Percentiles rank a stretch among this genome's conserved stretches.
Evolutionary conservation across 2,113 vertebrate genomes (phyloP).

Genomic region (Chionodraco myersi): DNA sequence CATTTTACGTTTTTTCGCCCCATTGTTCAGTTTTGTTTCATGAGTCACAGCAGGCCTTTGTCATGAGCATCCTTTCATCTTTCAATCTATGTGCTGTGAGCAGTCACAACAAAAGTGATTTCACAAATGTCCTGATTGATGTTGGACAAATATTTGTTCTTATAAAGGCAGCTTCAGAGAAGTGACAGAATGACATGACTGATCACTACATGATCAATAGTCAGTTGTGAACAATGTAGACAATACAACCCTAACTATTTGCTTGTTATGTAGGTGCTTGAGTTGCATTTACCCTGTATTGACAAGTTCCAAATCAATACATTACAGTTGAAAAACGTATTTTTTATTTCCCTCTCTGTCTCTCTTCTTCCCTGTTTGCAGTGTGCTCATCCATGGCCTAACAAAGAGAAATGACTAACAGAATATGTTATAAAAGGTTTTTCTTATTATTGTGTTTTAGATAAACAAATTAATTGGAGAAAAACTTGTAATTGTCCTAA

Average conservation of each 20-base stretch:
- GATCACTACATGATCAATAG: slow-evolving; percentile 53
- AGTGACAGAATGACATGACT: slow-evolving; percentile 60
- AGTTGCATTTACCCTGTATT: slow-evolving; percentile 22
- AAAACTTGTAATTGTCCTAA: neutral
- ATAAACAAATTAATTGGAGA: slow-evolving; percentile 29
- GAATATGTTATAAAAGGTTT: slow-evolving; percentile 10
- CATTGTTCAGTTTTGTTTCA: slow-evolving; percentile 56
- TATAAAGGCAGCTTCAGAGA: slow-evolving; percentile 49
- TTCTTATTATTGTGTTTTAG: slow-evolving; percentile 31
- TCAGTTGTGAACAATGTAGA: slow-evolving; percentile 40
- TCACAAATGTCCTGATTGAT: slow-evolving; percentile 69
- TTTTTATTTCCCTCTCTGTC: neutral
- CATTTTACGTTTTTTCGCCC: slow-evolving; percentile 27
- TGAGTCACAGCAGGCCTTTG: slow-evolving; percentile 65
- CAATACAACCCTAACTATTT: slow-evolving; percentile 12
- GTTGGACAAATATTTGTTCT: slow-evolving; percentile 55
- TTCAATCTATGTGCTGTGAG: slow-evolving; percentile 51
- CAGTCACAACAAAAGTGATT: slow-evolving; percentile 52
- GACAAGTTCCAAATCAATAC: slow-evolving; percentile 9
- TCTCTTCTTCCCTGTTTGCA: slow-evolving; percentile 1
- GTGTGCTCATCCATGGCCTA: slow-evolving; percentile 3
- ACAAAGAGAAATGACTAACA: slow-evolving; percentile 37
- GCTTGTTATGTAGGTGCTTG: slow-evolving; percentile 26
- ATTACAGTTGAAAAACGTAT: neutral
- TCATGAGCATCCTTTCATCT: slow-evolving; percentile 60